phyloP scores from a whole-genome alignment of 2,113 vertebrate species.

The Numenius arquata region DNA sequence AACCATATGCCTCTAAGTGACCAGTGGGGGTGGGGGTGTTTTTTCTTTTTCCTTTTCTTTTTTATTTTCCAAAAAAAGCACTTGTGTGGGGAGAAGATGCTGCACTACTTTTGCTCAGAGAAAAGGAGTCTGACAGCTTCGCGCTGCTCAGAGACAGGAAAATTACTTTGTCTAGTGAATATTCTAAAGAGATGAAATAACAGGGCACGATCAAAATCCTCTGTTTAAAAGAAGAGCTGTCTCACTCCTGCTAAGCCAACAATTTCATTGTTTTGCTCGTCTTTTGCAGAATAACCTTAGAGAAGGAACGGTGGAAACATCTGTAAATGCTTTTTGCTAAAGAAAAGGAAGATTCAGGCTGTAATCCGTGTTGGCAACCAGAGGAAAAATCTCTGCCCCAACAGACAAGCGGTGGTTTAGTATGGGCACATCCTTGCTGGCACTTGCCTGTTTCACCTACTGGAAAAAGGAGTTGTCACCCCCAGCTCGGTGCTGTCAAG shows the following conservation, averaged over 20 bases:
- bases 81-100: not conserved
- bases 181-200: constrained; percentile 55
- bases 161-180: constrained; percentile 54
- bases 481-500: not conserved
- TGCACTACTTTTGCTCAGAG: not conserved
- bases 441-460: not conserved
- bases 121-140: constrained; percentile 36
- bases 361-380: not conserved
- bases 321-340: not conserved
- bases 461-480: constrained; percentile 3
- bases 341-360: not conserved
- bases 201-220: not conserved
- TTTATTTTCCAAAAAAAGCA: not conserved
- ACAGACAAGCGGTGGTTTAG: not conserved
- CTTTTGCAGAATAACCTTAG: not conserved
- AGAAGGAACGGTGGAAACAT: not conserved
- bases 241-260: not conserved
- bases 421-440: not conserved
- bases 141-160: constrained; percentile 21
- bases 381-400: not conserved
- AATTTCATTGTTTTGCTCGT: not conserved
- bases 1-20: not conserved
- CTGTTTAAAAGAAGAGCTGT: not conserved
- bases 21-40: not conserved
- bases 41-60: not conserved